These are phyloP conservation scores for Netelia inedita DNA, from an alignment of 2,888 invertebrate species.

Conservation along the genomic window DNA sequence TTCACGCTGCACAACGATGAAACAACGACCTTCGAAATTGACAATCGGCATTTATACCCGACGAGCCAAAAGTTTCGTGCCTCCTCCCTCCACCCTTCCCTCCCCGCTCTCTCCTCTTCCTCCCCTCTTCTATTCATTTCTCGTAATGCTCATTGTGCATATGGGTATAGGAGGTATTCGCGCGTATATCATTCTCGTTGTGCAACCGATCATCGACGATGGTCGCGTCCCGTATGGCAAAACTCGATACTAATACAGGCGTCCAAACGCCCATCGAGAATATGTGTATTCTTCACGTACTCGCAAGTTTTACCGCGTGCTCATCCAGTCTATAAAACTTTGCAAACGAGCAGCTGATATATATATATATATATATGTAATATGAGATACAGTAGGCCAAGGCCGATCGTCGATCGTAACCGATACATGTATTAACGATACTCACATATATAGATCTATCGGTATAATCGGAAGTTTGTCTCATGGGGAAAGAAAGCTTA, in stretches of 20 bases:
- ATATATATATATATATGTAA: conserved; percentile 14
- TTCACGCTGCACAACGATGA: conserved; percentile 47
- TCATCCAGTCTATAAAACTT: conserved; percentile 66
- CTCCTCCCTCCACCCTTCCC: background rate
- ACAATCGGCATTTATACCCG: conserved; percentile 46
- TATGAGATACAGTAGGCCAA: conserved; percentile 71
- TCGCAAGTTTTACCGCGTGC: conserved; percentile 59
- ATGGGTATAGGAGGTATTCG: conserved; percentile 8
- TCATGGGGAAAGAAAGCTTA: background rate
- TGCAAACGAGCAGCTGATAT: conserved; percentile 39
- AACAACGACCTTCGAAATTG: conserved; percentile 53
- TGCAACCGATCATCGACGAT: conserved; percentile 37
- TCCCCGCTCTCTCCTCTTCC: background rate
- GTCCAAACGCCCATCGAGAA: conserved; percentile 20
- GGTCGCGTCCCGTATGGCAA: conserved; percentile 49
- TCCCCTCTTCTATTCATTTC: background rate
- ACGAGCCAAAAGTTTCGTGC: conserved; percentile 14
- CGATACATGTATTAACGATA: conserved; percentile 11
- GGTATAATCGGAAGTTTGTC: background rate
- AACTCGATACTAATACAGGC: conserved; percentile 51
- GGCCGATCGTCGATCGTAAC: conserved; percentile 66
- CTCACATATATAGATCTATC: background rate
- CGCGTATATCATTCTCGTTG: conserved; percentile 21
- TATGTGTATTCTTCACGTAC: conserved; percentile 1
- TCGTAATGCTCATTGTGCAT: background rate